Conservation (phyloP, 1,140 invertebrate species). For the Zophobas atratus region DNA sequence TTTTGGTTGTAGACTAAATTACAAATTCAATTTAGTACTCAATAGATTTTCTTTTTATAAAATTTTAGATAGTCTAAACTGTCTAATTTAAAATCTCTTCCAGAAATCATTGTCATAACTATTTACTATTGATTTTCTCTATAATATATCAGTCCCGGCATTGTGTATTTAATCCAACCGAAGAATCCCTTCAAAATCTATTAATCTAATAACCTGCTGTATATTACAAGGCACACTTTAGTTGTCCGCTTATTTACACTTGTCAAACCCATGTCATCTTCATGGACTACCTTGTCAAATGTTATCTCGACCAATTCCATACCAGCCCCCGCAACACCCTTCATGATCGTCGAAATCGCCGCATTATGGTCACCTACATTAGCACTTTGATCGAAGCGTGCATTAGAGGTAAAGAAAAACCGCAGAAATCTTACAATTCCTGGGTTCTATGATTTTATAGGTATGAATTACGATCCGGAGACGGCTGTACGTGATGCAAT, state of each 20-base stretch:
- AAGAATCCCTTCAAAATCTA: too few relatives aligned
- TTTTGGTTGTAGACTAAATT: too few relatives aligned
- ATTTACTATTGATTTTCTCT: too few relatives aligned
- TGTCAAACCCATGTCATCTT: slow-evolving; percentile 17
- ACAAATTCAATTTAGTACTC: too few relatives aligned
- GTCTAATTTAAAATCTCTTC: too few relatives aligned
- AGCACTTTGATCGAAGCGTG: slow-evolving; percentile 80
- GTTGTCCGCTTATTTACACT: not conserved
- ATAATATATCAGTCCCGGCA: too few relatives aligned
- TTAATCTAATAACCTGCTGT: too few relatives aligned
- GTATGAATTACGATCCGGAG: slow-evolving; percentile 72
- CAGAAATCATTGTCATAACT: too few relatives aligned
- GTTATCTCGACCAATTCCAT: slow-evolving; percentile 79
- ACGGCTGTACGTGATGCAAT: slow-evolving; percentile 76
- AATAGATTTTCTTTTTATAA: too few relatives aligned
- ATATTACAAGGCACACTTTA: too few relatives aligned
- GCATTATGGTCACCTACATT: slow-evolving; percentile 78
- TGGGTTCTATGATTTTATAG: slow-evolving; percentile 66
- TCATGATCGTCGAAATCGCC: slow-evolving; percentile 75
- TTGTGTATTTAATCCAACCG: too few relatives aligned
- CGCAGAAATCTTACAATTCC: slow-evolving; percentile 5
- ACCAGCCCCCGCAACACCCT: slow-evolving; percentile 77
- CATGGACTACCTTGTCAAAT: slow-evolving; percentile 80
- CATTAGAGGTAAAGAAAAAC: slow-evolving; percentile 70
- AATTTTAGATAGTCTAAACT: too few relatives aligned